Percentiles rank a stretch among this genome's conserved stretches.
Conservation (phyloP, 2,888 invertebrate genomes). For the Trichogramma evanescens region DNA sequence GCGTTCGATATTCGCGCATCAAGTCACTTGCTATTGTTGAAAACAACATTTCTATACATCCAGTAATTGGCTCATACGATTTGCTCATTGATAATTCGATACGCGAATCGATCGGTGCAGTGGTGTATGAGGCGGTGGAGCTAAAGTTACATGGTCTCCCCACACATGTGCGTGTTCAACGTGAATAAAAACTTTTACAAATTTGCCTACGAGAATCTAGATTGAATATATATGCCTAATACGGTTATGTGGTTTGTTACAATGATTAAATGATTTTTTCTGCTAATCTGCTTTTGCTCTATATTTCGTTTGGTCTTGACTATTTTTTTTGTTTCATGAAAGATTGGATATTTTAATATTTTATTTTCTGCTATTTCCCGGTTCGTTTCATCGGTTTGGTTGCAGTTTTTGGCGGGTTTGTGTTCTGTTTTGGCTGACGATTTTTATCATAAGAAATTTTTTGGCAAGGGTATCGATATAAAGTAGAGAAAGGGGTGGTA, state of each 20-base stretch:
- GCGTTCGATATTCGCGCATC: slow-evolving; percentile 13
- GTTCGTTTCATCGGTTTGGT: slow-evolving; percentile 4
- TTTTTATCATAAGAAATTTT: too few species aligned
- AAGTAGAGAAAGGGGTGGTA: too few species aligned
- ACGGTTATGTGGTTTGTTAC: slow-evolving; percentile 24
- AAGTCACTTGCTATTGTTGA: too few species aligned
- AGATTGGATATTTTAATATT: slow-evolving; percentile 1
- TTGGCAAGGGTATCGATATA: too few species aligned
- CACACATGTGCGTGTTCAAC: slow-evolving; percentile 47
- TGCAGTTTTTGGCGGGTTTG: slow-evolving; percentile 19
- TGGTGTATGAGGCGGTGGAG: slow-evolving; percentile 33
- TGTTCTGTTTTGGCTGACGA: slow-evolving; percentile 2
- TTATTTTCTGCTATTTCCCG: slow-evolving; percentile 11
- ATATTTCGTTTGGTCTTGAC: slow-evolving; percentile 19
- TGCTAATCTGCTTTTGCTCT: slow-evolving; percentile 9
- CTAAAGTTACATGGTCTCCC: slow-evolving; percentile 49
- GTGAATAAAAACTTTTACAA: slow-evolving; percentile 42
- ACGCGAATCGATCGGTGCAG: slow-evolving; percentile 16
- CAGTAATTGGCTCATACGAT: slow-evolving; percentile 1
- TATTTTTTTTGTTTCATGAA: slow-evolving; percentile 10
- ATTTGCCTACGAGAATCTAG: slow-evolving; percentile 34
- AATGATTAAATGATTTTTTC: slow-evolving; percentile 18
- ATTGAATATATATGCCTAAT: slow-evolving; percentile 22
- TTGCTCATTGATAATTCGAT: slow-evolving; percentile 6
- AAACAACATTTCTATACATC: neutral